Percentiles rank a stretch among this genome's conserved stretches.
Conservation (phyloP, 2,888 invertebrate species). For the Lasioglossum zephyrum region DNA sequence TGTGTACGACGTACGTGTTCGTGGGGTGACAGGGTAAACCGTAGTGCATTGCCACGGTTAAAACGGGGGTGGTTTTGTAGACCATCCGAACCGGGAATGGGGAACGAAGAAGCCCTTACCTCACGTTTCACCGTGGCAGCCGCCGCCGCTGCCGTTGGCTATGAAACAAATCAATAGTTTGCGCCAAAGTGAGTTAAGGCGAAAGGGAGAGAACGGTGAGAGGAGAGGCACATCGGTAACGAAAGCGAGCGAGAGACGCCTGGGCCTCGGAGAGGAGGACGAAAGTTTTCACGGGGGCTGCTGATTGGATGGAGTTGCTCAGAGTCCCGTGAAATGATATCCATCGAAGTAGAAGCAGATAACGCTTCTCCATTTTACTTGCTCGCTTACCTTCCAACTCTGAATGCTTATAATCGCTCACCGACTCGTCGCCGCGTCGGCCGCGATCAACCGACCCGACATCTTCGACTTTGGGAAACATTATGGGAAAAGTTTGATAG, state of each 20-base stretch:
- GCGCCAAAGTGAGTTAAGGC: slow-evolving; percentile 69
- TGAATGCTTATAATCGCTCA: slow-evolving; percentile 67
- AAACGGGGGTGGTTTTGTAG: slow-evolving; percentile 68
- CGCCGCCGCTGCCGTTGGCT: slow-evolving; percentile 59
- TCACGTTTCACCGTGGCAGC: slow-evolving; percentile 75
- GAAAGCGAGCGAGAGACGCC: slow-evolving; percentile 19
- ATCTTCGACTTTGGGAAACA: slow-evolving; percentile 46
- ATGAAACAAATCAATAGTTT: slow-evolving; percentile 81
- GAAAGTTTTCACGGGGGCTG: slow-evolving; percentile 61
- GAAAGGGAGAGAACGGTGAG: slow-evolving; percentile 43
- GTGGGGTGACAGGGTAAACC: slow-evolving; percentile 54
- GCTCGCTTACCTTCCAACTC: slow-evolving; percentile 64
- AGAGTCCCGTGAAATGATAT: slow-evolving; percentile 75
- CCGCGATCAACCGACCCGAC: slow-evolving; percentile 43
- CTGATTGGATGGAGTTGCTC: slow-evolving; percentile 74
- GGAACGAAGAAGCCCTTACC: slow-evolving; percentile 78
- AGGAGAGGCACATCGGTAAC: slow-evolving; percentile 15
- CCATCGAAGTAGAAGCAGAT: slow-evolving; percentile 78
- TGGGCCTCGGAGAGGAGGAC: slow-evolving; percentile 11
- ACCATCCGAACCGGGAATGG: slow-evolving; percentile 54
- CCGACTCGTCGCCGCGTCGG: slow-evolving; percentile 33
- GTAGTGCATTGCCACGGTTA: slow-evolving; percentile 62
- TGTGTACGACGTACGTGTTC: slow-evolving; percentile 16
- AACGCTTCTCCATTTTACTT: slow-evolving; percentile 70
- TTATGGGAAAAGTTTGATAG: slow-evolving; percentile 56